These are phyloP conservation scores for Digitonthophagus gazella DNA, from an alignment of 2,888 invertebrate genomes.

Conservation along the genomic window DNA sequence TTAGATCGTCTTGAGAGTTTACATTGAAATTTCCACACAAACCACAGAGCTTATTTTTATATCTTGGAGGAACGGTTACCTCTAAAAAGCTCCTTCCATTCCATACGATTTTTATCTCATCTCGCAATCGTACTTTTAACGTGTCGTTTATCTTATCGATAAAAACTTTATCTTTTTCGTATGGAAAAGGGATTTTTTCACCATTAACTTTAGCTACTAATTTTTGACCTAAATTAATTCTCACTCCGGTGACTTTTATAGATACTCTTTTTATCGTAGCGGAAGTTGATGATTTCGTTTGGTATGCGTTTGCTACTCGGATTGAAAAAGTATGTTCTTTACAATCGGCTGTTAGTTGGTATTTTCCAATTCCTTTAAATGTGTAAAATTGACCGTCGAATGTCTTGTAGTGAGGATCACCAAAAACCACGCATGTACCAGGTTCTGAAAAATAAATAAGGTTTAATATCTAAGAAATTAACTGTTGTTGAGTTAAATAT, in stretches of 20 bases:
- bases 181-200: slow-evolving; percentile 69
- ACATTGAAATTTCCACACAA: slow-evolving; percentile 95
- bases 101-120: slow-evolving; percentile 86
- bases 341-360: slow-evolving; percentile 85
- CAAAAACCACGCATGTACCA: slow-evolving; percentile 90
- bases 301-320: slow-evolving; percentile 78
- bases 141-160: slow-evolving; percentile 67
- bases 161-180: slow-evolving; percentile 59
- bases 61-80: slow-evolving; percentile 71
- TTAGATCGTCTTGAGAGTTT: slow-evolving; percentile 79
- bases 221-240: slow-evolving; percentile 83
- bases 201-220: slow-evolving; percentile 86
- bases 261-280: slow-evolving; percentile 90
- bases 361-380: slow-evolving; percentile 92
- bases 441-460: slow-evolving; percentile 68
- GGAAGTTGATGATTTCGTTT: slow-evolving; percentile 73
- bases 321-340: slow-evolving; percentile 78
- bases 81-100: slow-evolving; percentile 92
- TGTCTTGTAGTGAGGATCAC: slow-evolving; percentile 92
- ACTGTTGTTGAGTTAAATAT: too few relatives aligned
- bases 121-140: slow-evolving; percentile 62
- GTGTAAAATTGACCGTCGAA: slow-evolving; percentile 93
- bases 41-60: slow-evolving; percentile 79
- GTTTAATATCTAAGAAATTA: too few relatives aligned
- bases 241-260: slow-evolving; percentile 69